These are phyloP conservation scores for Pristionchus mayeri DNA, from an alignment of 2,888 invertebrate species.

Conservation along the genomic window DNA sequence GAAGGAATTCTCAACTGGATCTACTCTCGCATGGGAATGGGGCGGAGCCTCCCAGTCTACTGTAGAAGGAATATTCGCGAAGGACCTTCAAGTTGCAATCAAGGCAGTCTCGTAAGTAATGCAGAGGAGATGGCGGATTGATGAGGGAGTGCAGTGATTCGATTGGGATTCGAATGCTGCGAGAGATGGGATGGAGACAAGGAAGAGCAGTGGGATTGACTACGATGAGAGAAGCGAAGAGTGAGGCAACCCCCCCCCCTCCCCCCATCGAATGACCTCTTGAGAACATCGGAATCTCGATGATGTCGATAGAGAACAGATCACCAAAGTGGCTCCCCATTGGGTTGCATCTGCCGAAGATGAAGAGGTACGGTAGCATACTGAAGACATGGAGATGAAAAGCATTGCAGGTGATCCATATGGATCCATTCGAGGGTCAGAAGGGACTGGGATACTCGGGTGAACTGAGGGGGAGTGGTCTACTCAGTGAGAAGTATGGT, in stretches of 20 bases:
- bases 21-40: constrained; percentile 41
- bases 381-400: not conserved
- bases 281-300: constrained; percentile 66
- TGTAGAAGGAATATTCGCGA: constrained; percentile 42
- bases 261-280: no score
- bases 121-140: not conserved
- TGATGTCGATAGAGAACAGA: constrained; percentile 79
- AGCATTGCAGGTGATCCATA: constrained; percentile 53
- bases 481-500: constrained; percentile 54
- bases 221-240: constrained; percentile 50
- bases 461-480: constrained; percentile 31
- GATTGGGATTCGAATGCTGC: constrained; percentile 88
- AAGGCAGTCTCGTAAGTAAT: not conserved
- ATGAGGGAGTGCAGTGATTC: constrained; percentile 83
- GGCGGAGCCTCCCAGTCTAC: not conserved
- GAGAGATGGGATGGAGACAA: constrained; percentile 92
- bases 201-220: constrained; percentile 86
- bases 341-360: constrained; percentile 50
- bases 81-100: constrained; percentile 30
- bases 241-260: not conserved
- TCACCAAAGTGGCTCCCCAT: constrained; percentile 68
- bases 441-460: constrained; percentile 61
- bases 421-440: constrained; percentile 54
- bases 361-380: constrained; percentile 43
- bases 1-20: constrained; percentile 82